Percentiles rank a stretch among this genome's conserved stretches.
These are phyloP conservation scores for Eupelmus urozonus DNA, from an alignment of 2,888 invertebrate species.

Conservation along the genomic window DNA sequence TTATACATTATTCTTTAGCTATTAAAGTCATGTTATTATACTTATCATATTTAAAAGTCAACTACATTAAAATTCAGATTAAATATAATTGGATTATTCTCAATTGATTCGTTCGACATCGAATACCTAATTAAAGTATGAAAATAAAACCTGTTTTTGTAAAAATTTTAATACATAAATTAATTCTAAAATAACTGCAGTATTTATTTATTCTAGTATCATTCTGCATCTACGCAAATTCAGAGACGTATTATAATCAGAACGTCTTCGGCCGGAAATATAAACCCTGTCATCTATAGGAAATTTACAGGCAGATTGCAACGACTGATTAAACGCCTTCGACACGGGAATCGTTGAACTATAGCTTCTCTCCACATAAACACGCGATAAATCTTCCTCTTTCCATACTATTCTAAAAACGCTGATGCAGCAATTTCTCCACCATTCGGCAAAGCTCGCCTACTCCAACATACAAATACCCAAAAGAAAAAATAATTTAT, in stretches of 20 bases:
- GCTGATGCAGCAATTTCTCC: background rate
- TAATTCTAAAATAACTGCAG: background rate
- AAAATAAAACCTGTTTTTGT: background rate
- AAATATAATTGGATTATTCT: too few relatives aligned
- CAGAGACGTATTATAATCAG: background rate
- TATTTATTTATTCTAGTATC: too few relatives aligned
- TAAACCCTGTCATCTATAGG: conserved; percentile 2
- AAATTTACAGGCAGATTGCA: conserved; percentile 39
- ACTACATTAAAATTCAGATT: too few relatives aligned
- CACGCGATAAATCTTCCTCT: conserved; percentile 37
- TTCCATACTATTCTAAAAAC: background rate
- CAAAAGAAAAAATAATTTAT: background rate
- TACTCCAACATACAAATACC: background rate
- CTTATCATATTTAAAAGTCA: too few relatives aligned
- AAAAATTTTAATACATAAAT: background rate
- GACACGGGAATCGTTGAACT: conserved; percentile 27
- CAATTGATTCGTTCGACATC: too few relatives aligned
- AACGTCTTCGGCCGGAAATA: conserved; percentile 5
- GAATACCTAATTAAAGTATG: too few relatives aligned
- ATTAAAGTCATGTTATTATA: too few relatives aligned
- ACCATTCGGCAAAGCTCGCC: too few relatives aligned
- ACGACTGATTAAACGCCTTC: conserved; percentile 25
- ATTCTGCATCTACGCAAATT: background rate
- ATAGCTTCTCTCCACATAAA: conserved; percentile 17
- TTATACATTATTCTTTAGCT: too few relatives aligned